Evolutionary conservation across 2,888 invertebrate species (phyloP).

Genomic region (Sericinus montela): DNA sequence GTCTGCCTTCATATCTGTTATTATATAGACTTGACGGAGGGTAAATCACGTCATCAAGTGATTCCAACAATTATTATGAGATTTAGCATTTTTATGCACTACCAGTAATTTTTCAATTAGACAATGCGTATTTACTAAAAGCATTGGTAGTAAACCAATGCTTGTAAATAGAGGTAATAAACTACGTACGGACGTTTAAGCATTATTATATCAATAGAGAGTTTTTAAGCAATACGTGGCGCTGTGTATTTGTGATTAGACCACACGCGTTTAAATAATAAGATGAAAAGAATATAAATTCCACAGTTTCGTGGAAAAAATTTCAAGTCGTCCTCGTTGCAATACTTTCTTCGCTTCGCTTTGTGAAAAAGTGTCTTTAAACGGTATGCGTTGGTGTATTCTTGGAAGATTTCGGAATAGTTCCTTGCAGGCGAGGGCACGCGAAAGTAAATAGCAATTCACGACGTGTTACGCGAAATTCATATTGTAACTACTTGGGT

Average conservation of each 20-base stretch:
- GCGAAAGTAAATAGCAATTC: slow-evolving; percentile 58
- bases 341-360: slow-evolving; percentile 66
- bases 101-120: too few species aligned
- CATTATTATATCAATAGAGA: slow-evolving; percentile 36
- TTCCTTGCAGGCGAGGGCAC: slow-evolving; percentile 29
- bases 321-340: slow-evolving; percentile 54
- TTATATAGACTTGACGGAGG: too few species aligned
- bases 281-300: slow-evolving; percentile 69
- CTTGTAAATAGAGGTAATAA: too few species aligned
- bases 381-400: slow-evolving; percentile 62
- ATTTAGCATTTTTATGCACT: too few species aligned
- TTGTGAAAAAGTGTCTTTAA: slow-evolving; percentile 67
- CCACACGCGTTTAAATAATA: slow-evolving; percentile 72
- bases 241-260: slow-evolving; percentile 62
- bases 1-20: too few species aligned
- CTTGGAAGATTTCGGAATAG: slow-evolving; percentile 53
- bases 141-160: too few species aligned
- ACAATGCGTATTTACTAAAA: too few species aligned
- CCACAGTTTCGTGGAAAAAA: slow-evolving; percentile 65
- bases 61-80: too few species aligned
- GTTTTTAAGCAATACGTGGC: slow-evolving; percentile 35
- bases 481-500: slow-evolving; percentile 68
- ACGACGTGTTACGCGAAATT: slow-evolving; percentile 66
- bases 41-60: too few species aligned
- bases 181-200: too few species aligned